A percentile compares a stretch with the other conserved stretches of the same genome.
Conservation (phyloP, 2,113 vertebrate species). For the Circaetus gallicus region DNA sequence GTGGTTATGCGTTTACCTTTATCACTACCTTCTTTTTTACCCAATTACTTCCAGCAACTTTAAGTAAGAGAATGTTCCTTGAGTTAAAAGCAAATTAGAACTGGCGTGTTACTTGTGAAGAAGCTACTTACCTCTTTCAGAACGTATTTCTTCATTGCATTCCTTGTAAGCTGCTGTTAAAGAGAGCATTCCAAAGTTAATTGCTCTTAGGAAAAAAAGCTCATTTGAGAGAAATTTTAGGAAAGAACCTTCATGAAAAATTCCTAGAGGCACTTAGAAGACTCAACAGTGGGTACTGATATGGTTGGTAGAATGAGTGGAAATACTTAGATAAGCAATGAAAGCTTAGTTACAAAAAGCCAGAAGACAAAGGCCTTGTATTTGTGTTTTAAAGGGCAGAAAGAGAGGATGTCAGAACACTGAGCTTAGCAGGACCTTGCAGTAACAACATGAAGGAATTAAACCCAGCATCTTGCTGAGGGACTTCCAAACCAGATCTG, state of each 20-base stretch:
- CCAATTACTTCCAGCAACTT: constrained; percentile 43
- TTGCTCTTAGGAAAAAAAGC: neutral
- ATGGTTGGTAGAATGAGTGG: neutral
- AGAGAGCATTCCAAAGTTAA: neutral
- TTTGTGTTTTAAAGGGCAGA: neutral
- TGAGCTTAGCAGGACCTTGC: neutral
- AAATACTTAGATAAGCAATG: neutral
- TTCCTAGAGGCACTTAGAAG: neutral
- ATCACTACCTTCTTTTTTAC: constrained; percentile 7
- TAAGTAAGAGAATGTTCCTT: neutral
- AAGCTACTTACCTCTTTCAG: constrained; percentile 64
- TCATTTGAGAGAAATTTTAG: neutral
- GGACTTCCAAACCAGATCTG: neutral
- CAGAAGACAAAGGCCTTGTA: neutral
- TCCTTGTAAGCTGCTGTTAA: constrained; percentile 67
- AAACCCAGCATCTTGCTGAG: neutral
- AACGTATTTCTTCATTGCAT: constrained; percentile 49
- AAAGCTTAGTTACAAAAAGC: neutral
- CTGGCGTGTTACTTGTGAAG: neutral
- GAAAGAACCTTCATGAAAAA: neutral
- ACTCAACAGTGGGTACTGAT: neutral
- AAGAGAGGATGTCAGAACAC: neutral
- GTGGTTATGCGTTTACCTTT: neutral
- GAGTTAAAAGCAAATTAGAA: neutral
- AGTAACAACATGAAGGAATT: neutral